phyloP scores from a whole-genome alignment of 2,888 invertebrate species.

The Sarcophaga carnaria region DNA sequence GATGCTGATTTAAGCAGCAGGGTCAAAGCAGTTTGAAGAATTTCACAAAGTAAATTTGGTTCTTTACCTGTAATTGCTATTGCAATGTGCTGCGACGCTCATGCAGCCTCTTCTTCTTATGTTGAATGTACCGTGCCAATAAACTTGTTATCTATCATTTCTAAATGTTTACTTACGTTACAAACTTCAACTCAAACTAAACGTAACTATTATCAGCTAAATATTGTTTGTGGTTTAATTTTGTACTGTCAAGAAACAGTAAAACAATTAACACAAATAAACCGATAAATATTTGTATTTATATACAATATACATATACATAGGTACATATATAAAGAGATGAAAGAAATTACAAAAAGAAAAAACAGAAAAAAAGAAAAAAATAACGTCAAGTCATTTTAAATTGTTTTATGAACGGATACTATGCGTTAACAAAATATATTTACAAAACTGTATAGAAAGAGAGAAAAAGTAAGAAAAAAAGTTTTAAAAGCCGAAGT shows the following conservation, averaged over 20 bases:
- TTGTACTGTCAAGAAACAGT: not conserved
- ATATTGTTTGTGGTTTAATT: not conserved
- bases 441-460: not conserved
- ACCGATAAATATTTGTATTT: not conserved
- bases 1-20: no score
- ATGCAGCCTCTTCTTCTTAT: no score
- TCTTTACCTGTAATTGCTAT: no score
- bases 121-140: no score
- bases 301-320: not conserved
- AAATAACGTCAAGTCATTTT: conserved; percentile 30
- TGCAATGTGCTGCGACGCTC: no score
- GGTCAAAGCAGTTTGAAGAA: no score
- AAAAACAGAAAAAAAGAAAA: not conserved
- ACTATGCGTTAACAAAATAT: not conserved
- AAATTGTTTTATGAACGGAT: conserved; percentile 15
- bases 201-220: no score
- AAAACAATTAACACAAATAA: not conserved
- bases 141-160: no score
- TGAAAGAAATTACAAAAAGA: not conserved
- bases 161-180: no score
- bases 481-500: not conserved
- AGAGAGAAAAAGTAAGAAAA: conserved; percentile 39
- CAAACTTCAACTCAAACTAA: no score
- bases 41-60: no score
- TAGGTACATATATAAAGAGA: not conserved